Percentiles rank a stretch among this genome's conserved stretches.
Conservation (phyloP, 2,113 vertebrate genomes). For the Amphiprion ocellaris region DNA sequence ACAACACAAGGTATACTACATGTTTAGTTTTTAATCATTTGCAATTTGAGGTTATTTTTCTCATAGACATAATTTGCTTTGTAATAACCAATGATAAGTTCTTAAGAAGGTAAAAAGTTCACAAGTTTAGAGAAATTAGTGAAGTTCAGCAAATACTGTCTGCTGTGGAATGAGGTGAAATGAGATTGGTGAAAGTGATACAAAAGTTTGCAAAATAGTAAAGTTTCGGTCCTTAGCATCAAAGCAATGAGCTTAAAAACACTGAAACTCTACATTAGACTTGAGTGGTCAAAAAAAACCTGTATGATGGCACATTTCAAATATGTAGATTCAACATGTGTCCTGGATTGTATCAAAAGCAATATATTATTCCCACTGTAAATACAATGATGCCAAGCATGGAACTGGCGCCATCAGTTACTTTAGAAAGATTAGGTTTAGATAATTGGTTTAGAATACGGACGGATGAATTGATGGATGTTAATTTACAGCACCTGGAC, state of each 20-base stretch:
- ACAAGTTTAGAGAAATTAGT: no score
- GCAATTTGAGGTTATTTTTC: no score
- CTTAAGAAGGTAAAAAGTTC: no score
- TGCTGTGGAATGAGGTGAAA: neutral
- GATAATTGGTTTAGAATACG: slow-evolving; percentile 17
- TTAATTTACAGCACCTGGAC: slow-evolving; percentile 27
- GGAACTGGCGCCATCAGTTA: slow-evolving; percentile 18
- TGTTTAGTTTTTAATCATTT: no score
- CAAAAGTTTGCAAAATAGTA: no score
- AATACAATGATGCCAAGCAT: slow-evolving; percentile 4
- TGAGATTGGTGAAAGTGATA: neutral
- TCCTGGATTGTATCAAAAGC: neutral
- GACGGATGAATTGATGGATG: slow-evolving; percentile 34
- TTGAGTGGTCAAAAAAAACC: neutral
- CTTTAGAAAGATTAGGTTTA: slow-evolving; percentile 12
- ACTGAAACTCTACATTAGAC: no score
- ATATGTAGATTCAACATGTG: slow-evolving; percentile 20
- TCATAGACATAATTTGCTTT: no score
- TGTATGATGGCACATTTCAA: slow-evolving; percentile 19
- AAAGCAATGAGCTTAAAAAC: neutral
- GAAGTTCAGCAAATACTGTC: neutral
- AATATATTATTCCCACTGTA: neutral
- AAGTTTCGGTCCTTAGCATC: no score
- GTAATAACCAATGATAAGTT: no score
- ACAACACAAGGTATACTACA: no score